Base-by-base conservation (phyloP, 2,888 invertebrate genomes). In the Saturnia japonica region DNA sequence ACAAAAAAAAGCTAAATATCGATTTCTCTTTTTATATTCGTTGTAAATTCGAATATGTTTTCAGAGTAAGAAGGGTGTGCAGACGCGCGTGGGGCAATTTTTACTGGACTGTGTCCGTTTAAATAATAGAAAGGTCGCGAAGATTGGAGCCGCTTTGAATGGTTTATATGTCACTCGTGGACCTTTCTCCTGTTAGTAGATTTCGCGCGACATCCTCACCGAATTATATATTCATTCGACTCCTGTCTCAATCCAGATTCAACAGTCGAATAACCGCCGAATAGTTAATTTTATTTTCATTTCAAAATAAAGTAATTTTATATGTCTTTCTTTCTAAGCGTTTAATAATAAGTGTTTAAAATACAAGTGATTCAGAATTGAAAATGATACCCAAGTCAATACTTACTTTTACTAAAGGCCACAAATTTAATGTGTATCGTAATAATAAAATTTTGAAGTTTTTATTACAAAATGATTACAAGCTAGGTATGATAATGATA, bases 121-220 rank as follows among this genome's bases (percentile, higher is more conserved):
- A 92, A 93, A 94, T 94, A 94, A 93, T 93, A 91, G 87, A 94
- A 87, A 88, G 85, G 91, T 86, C 89, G 88, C 89, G 89, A 86
- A 92, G 93, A 93, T 93, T 93, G 93, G 91, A 90, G 88, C 83
- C 87, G 79, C 85, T 85, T 84, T 82, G 91, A 92, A 92, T 94
- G 91, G 93, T 93, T 93, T 93, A 94, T 93, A 91, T 87, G 92
- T 90, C 92, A 88, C 91, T 88, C 81, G 91, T 88, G 92, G 87
- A 92, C 91, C 90, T 91, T 90, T 88, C 85, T 81, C 82, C 85
- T 82, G 86, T 87, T 86, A 87, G 87, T 83, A 83, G 83, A 88
- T 86, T 88, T 88, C 83, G 84, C 81, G 86, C 84, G 89, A 89
- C 91, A 85, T 87, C 86, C 84, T 85, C 80, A 80, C 77, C 86